Evolutionary conservation across 2,113 vertebrate genomes (phyloP).

Genomic region (Dromiciops gliroides): DNA sequence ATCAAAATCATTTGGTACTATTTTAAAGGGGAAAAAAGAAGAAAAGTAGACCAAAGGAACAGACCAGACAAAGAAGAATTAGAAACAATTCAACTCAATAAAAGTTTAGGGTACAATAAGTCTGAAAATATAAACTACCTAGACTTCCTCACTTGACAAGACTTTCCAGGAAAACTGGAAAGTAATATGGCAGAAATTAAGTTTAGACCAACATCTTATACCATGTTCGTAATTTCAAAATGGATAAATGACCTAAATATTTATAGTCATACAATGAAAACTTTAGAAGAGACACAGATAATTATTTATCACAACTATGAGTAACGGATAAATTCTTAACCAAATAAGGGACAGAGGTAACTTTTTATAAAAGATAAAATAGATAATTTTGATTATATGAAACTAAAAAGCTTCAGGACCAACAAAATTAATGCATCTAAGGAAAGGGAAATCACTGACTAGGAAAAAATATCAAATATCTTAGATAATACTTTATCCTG

Average conservation of each 20-base stretch:
- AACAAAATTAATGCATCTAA: neutral
- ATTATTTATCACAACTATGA: neutral
- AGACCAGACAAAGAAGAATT: neutral
- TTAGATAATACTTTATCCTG: neutral
- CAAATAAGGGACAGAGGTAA: neutral
- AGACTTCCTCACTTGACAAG: neutral
- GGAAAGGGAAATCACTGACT: neutral
- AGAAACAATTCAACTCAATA: neutral
- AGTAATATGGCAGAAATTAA: neutral
- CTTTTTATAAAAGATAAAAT: neutral
- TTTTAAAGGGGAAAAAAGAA: neutral
- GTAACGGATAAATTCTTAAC: neutral
- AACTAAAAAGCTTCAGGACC: neutral
- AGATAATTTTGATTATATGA: neutral
- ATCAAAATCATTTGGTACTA: neutral
- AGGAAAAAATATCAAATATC: neutral
- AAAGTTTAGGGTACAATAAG: neutral
- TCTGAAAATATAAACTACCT: neutral
- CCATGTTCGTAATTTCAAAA: neutral
- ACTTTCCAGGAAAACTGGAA: neutral
- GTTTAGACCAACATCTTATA: neutral
- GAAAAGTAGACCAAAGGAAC: neutral
- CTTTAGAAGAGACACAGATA: neutral
- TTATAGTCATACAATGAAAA: neutral
- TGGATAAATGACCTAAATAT: neutral